Conservation (phyloP, 2,113 vertebrate genomes). For the Lichenostomus cassidix region DNA sequence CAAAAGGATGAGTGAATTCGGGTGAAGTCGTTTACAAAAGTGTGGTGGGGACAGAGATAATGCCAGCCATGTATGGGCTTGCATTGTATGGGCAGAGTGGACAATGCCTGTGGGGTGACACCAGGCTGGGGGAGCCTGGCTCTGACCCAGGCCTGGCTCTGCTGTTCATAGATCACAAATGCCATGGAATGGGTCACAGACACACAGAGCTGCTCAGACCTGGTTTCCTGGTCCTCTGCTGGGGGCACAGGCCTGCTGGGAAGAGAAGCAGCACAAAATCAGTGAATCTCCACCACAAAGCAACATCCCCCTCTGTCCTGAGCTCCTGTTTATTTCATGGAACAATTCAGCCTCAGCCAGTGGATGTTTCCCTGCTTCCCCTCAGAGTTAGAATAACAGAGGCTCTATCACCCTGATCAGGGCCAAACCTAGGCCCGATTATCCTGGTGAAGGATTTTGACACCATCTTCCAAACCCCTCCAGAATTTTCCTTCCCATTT, state of each 20-base stretch:
- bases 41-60: accelerated
- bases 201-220: slow-evolving; percentile 17
- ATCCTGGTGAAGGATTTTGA: not conserved
- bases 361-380: not conserved
- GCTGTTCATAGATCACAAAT: accelerated
- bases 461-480: not conserved
- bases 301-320: not conserved
- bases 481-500: not conserved
- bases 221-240: slow-evolving; percentile 73
- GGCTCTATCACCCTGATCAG: not conserved
- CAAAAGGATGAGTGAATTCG: not conserved
- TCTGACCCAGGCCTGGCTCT: not conserved
- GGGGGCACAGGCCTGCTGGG: slow-evolving; percentile 36
- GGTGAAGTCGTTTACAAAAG: not conserved
- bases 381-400: not conserved
- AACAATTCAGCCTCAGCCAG: not conserved
- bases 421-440: not conserved
- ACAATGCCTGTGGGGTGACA: not conserved
- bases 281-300: not conserved
- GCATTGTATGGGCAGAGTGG: not conserved
- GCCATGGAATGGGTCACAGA: not conserved
- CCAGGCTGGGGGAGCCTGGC: not conserved
- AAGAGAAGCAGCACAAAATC: not conserved
- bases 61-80: accelerated
- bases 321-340: not conserved